These are phyloP conservation scores for Sycophila texana DNA, from an alignment of 2,888 invertebrate species.

Conservation along the genomic window DNA sequence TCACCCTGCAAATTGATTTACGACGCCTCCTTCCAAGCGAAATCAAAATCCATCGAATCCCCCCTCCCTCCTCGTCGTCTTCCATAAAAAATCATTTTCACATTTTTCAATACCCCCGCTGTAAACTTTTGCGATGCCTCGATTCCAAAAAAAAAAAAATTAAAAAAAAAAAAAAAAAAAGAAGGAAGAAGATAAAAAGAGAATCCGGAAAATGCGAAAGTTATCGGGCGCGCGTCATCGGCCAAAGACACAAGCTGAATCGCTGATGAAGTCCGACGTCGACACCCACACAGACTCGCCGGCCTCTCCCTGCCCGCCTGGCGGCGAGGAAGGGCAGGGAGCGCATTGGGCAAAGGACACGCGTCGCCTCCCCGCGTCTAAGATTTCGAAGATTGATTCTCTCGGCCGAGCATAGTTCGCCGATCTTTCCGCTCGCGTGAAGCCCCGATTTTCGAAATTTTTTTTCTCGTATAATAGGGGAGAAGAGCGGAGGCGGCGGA, in stretches of 20 bases:
- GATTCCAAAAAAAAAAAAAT: neutral
- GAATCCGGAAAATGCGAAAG: conserved; percentile 22
- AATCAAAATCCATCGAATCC: neutral
- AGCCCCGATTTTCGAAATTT: conserved; percentile 8
- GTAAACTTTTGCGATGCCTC: neutral
- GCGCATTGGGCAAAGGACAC: conserved; percentile 42
- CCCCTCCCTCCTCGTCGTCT: neutral
- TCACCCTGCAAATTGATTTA: too few species aligned
- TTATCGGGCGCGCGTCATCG: conserved; percentile 41
- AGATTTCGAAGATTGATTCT: conserved; percentile 54
- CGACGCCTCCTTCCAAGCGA: too few species aligned
- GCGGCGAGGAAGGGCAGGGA: conserved; percentile 9
- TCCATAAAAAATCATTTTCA: conserved; percentile 25
- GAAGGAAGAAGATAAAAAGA: neutral
- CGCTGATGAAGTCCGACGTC: conserved; percentile 42
- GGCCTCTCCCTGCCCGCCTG: conserved; percentile 33
- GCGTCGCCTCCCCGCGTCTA: conserved; percentile 50
- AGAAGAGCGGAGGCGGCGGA: neutral
- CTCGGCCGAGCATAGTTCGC: conserved; percentile 1
- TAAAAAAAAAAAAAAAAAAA: neutral
- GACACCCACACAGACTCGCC: conserved; percentile 17
- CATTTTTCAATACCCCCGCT: conserved; percentile 3
- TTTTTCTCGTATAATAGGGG: neutral
- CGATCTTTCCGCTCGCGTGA: conserved; percentile 13
- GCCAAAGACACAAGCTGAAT: conserved; percentile 45